phyloP scores from a whole-genome alignment of 2,797 vertebrate species.

The Lacerta agilis region DNA sequence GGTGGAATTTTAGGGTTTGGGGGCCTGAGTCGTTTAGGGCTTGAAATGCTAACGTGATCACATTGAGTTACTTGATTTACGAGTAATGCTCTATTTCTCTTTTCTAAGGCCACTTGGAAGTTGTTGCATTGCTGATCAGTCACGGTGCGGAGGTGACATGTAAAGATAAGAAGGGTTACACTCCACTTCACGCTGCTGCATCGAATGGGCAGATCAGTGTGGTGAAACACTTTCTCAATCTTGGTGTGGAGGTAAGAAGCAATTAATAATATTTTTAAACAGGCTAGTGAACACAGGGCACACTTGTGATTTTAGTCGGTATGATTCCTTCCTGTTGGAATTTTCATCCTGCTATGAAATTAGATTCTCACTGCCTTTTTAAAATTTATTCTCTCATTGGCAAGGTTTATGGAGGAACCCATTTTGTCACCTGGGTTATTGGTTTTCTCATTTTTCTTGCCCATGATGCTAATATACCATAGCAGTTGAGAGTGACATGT shows the following conservation, averaged over 20 bases:
- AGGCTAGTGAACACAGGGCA: background rate
- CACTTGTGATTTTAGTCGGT: slow-evolving; percentile 17
- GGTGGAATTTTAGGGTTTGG: background rate
- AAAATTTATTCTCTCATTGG: slow-evolving; percentile 19
- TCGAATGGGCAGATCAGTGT: slow-evolving; percentile 92
- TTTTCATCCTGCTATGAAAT: background rate
- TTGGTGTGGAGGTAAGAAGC: slow-evolving; percentile 88
- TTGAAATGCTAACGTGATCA: too few relatives aligned
- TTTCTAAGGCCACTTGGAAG: slow-evolving; percentile 90
- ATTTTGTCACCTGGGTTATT: slow-evolving; percentile 13
- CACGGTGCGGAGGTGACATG: slow-evolving; percentile 95
- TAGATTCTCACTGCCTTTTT: background rate
- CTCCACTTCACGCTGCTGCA: slow-evolving; percentile 92
- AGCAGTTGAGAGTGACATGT: background rate
- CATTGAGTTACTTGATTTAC: background rate
- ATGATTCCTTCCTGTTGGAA: background rate
- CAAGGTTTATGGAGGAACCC: slow-evolving; percentile 24
- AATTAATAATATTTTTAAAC: slow-evolving; percentile 9
- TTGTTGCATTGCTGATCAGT: slow-evolving; percentile 90
- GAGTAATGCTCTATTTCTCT: background rate
- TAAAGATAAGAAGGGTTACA: slow-evolving; percentile 98
- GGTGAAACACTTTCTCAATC: slow-evolving; percentile 94
- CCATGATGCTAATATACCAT: slow-evolving; percentile 17
- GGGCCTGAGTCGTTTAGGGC: too few relatives aligned
- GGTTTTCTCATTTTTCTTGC: background rate